Percentiles rank a stretch among this genome's conserved stretches.
These are phyloP conservation scores for Dasysyrphus albostriatus DNA, from an alignment of 2,888 invertebrate species.

Conservation along the genomic window DNA sequence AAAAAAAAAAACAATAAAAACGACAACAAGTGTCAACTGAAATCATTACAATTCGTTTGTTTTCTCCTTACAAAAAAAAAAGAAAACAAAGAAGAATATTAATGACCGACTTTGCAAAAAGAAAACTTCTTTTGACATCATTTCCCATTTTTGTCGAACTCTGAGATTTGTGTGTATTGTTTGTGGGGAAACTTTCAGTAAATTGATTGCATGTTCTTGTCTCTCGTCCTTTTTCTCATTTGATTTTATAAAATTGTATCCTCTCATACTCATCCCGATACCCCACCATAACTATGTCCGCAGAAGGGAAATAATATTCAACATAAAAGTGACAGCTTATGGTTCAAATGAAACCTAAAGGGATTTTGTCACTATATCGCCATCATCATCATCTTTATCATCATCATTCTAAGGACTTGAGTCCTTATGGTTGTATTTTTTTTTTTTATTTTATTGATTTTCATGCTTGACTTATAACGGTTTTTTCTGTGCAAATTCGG, in stretches of 20 bases:
- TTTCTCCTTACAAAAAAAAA: slow-evolving; percentile 6
- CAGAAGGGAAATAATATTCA: slow-evolving; percentile 16
- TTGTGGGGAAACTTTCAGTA: slow-evolving; percentile 39
- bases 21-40: slow-evolving; percentile 71
- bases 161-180: slow-evolving; percentile 30
- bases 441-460: slow-evolving; percentile 66
- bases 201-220: slow-evolving; percentile 59
- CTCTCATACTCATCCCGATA: not conserved
- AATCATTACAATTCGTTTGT: slow-evolving; percentile 62
- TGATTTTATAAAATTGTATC: slow-evolving; percentile 34
- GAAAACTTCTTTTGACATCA: slow-evolving; percentile 1
- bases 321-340: slow-evolving; percentile 43
- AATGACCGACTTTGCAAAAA: slow-evolving; percentile 28
- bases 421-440: slow-evolving; percentile 38
- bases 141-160: slow-evolving; percentile 5
- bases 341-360: slow-evolving; percentile 40
- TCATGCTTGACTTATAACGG: slow-evolving; percentile 63
- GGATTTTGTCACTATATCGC: slow-evolving; percentile 50
- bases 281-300: slow-evolving; percentile 15
- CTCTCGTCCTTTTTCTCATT: slow-evolving; percentile 46
- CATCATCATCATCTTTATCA: slow-evolving; percentile 41
- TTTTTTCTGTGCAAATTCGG: slow-evolving; percentile 40
- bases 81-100: slow-evolving; percentile 5
- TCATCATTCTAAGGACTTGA: slow-evolving; percentile 45
- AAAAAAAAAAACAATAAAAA: slow-evolving; percentile 33